Base-by-base conservation (phyloP, 2,113 vertebrate species). In the Periophthalmodon schlosseri region DNA sequence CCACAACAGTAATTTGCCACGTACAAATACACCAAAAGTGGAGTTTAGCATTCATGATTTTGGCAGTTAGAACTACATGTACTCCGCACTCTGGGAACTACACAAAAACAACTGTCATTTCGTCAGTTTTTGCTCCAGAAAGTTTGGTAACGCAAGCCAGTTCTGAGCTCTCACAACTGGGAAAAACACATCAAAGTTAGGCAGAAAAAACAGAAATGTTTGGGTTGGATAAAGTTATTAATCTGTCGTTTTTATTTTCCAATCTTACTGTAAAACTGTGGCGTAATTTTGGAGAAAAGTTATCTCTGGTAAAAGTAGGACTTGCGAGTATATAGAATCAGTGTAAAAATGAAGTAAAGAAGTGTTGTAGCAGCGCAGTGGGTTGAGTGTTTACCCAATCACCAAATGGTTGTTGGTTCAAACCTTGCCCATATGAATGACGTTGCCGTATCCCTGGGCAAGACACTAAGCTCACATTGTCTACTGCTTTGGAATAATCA, bases 71-170 rank as follows among this genome's bases (percentile, higher is more conserved):
- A 34, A 63, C 28, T 61, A 39, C 61, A 20, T 39, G 61, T 65
- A n/a, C 33, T 9, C 36, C 16, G 39, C 33, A n/a, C 8, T 16
- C 33, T 64, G 61, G 61, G 23, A 24, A 28, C 14, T 39, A n/a
- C 20, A 39, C 34, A 39, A 65, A 64, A 18, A 65, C 33, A 18
- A 63, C 60, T 65, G 63, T n/a, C 63, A 44, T 16, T 20, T 39
- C 44, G 63, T 65, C 63, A 65, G 63, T 65, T 65, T 65, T 39
- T n/a, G 8, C 16, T 36, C 34, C 63, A 39, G 34, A 65, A 39
- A 65, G 33, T 65, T 65, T 65, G 18, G 63, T n/a, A 39, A 65
- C 10, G 20, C 34, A n/a, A 9, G 63, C 63, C 63, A 65, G 34
- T 18, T 65, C 18, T 65, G 63, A 36, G 20, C 63, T 20, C 63